Evolutionary conservation across 2,113 vertebrate genomes (phyloP).

Genomic region (Forbesichthys agassizii): DNA sequence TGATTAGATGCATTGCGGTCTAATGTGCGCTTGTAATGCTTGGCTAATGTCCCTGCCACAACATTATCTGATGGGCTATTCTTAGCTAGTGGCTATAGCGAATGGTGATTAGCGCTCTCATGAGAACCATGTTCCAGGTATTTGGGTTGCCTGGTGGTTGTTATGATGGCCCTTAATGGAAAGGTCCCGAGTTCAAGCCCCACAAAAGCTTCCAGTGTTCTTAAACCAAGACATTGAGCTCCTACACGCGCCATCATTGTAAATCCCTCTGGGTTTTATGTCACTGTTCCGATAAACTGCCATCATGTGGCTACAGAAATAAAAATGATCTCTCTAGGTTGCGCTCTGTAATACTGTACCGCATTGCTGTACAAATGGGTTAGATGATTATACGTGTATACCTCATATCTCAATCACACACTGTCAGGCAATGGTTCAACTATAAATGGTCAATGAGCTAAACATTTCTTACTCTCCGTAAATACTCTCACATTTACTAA

Average conservation of each 20-base stretch:
- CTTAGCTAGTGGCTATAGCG: conserved; percentile 47
- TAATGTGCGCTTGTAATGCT: conserved; percentile 64
- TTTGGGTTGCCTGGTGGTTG: conserved; percentile 34
- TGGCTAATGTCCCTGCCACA: conserved; percentile 60
- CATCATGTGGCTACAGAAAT: background rate
- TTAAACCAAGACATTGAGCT: conserved; percentile 5
- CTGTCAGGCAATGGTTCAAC: too few species aligned
- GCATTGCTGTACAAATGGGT: too few species aligned
- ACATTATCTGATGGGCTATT: conserved; percentile 70
- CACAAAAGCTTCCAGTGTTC: conserved; percentile 25
- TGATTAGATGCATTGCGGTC: conserved; percentile 57
- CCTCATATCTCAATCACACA: too few species aligned
- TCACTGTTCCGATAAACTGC: background rate
- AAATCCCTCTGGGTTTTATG: background rate
- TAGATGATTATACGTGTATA: too few species aligned
- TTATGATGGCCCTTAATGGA: conserved; percentile 32
- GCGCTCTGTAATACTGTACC: too few species aligned
- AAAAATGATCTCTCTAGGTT: too few species aligned
- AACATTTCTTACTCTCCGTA: too few species aligned
- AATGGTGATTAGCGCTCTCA: conserved; percentile 48
- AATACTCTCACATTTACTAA: too few species aligned
- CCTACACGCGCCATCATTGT: conserved; percentile 1
- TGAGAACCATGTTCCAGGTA: conserved; percentile 47
- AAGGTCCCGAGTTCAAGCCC: conserved; percentile 36
- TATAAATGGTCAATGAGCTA: too few species aligned